Evolutionary conservation across 2,113 vertebrate genomes (phyloP).

Genomic region (Picathartes gymnocephalus): DNA sequence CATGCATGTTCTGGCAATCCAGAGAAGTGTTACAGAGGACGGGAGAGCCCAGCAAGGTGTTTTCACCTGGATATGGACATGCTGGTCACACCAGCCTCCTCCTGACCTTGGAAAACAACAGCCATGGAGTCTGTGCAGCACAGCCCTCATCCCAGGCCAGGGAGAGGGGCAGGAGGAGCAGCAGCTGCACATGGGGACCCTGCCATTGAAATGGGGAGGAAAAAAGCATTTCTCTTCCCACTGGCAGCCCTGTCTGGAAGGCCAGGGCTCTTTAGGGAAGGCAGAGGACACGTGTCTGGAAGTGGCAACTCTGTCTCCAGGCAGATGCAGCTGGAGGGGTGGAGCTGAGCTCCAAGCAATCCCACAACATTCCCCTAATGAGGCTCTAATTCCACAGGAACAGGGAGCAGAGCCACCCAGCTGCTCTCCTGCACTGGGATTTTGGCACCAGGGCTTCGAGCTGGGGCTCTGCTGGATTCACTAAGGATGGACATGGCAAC

Average conservation of each 20-base stretch:
- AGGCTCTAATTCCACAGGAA: neutral
- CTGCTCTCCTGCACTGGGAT: neutral
- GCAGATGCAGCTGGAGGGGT: neutral
- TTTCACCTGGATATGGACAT: neutral
- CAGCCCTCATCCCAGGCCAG: neutral
- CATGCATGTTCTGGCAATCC: neutral
- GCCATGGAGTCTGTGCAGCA: neutral
- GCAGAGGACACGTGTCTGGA: neutral
- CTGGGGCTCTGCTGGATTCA: neutral
- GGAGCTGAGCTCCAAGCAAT: neutral
- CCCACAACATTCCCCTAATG: neutral
- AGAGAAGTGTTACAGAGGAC: neutral
- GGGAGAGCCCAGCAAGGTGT: neutral
- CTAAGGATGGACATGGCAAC: neutral
- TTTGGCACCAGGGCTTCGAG: neutral
- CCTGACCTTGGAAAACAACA: neutral
- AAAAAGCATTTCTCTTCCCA: neutral
- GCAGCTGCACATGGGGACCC: neutral
- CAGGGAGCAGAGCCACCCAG: neutral
- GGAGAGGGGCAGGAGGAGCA: neutral
- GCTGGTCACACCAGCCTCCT: neutral
- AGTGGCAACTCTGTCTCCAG: neutral
- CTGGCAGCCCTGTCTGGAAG: fast-evolving
- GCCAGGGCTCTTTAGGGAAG: neutral
- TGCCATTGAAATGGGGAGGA: neutral